Conservation (phyloP, 2,797 vertebrate genomes). For the Botia almorhae region DNA sequence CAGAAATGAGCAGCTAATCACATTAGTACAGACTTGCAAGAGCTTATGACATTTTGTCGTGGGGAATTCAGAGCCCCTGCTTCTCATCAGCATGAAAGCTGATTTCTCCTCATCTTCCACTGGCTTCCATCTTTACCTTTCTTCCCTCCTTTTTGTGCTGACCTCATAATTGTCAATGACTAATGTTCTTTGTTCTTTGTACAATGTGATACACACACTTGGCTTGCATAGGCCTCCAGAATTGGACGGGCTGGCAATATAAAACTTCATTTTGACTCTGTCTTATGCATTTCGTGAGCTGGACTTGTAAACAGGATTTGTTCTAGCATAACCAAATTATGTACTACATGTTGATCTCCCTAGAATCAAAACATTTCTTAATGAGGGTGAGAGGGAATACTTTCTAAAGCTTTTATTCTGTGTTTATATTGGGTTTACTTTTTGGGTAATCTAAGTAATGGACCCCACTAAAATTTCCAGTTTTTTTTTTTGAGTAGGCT, state of each 20-base stretch:
- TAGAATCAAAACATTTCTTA: background rate
- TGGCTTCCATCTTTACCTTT: constrained; percentile 25
- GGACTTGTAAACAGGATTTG: constrained; percentile 18
- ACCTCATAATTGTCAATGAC: constrained; percentile 49
- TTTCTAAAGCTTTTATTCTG: background rate
- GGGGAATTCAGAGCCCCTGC: constrained; percentile 21
- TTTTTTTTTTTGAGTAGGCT: too few relatives aligned
- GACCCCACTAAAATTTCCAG: background rate
- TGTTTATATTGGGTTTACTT: constrained; percentile 3
- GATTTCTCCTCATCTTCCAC: constrained; percentile 31
- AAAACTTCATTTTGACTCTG: background rate
- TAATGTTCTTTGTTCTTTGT: constrained; percentile 33
- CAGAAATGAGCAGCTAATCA: constrained; percentile 51
- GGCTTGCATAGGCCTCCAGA: constrained; percentile 18
- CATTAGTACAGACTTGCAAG: constrained; percentile 41
- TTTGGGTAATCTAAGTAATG: background rate
- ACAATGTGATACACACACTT: constrained; percentile 25
- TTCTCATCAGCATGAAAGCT: constrained; percentile 38
- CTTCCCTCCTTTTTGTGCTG: constrained; percentile 15
- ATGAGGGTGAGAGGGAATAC: background rate
- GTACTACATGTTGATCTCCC: constrained; percentile 11
- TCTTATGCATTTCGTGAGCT: constrained; percentile 25
- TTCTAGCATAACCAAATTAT: constrained; percentile 18
- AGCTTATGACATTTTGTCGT: constrained; percentile 46
- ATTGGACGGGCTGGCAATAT: constrained; percentile 15